Base-by-base conservation (phyloP, 1,140 invertebrate genomes). In the Mercenaria mercenaria region DNA sequence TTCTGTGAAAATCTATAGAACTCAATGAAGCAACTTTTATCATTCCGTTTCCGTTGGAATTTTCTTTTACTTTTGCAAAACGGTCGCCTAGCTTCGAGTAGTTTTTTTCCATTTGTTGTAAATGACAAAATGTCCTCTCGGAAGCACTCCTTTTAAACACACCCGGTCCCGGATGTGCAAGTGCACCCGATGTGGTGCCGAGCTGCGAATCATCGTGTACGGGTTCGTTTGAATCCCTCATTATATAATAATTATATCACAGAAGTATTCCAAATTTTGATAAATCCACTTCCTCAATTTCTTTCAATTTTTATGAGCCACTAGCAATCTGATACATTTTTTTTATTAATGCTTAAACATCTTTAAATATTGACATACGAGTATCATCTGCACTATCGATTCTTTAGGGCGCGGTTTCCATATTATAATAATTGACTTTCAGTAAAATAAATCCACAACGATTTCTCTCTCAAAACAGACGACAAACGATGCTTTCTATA, bases 91-190 rank as follows among this genome's bases (percentile, higher is more conserved):
- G 39, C 34, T 87, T 87, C 26, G 72, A 87, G 50, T 87, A 87
- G 41, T 87, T 76, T 59, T 59, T 59, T 41, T 87, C 85, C 85
- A 87, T 87, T 37, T 87, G 47, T 34, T 87, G 69, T n/a, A 87
- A 20, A 11, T 74, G 37, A 41, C 69, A 37, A 43, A 87, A 77
- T 8, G 72, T 76, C 29, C 37, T 18, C 32, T 87, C 85, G 32
- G 85, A 87, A 23, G 72, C 74, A 34, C 85, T 87, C 34, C 85
- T 56, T 41, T 87, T 77, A 50, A 79, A 87, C 18, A 32, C 34
- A 23, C 72, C 23, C 13, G 72, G 85, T 20, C 50, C 52, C 52
- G 76, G 47, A 1, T 50, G 59, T 29, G 82, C 59, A 32, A 26
- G 69, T 32, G 43, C 41, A 10, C 56, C 43, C 13, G 29, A 43